These are phyloP conservation scores for Tyrophagus putrescentiae DNA, from an alignment of 1,140 invertebrate genomes.

Conservation along the genomic window DNA sequence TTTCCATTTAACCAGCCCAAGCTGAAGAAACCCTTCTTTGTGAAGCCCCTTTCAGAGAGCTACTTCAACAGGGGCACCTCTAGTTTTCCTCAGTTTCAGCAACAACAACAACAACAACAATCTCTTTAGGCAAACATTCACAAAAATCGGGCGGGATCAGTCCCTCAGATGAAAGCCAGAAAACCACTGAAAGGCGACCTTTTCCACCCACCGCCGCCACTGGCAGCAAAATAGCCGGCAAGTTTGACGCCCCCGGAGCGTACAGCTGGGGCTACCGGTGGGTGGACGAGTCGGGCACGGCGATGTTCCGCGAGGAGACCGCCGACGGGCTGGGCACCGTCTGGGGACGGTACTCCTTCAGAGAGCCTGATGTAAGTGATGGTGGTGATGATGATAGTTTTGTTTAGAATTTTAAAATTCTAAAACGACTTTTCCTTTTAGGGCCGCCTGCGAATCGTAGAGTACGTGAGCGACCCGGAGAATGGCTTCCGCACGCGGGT, in stretches of 20 bases:
- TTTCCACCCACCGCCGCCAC: too few relatives aligned
- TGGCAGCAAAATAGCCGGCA: too few relatives aligned
- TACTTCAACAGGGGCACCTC: too few relatives aligned
- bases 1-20: too few relatives aligned
- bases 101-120: too few relatives aligned
- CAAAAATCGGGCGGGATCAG: too few relatives aligned
- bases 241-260: constrained; percentile 7
- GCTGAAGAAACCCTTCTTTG: too few relatives aligned
- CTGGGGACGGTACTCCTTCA: constrained; percentile 1
- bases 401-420: neutral
- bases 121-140: too few relatives aligned
- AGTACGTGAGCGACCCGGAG: constrained; percentile 26
- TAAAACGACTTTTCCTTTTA: constrained; percentile 14
- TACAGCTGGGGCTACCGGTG: constrained; percentile 6
- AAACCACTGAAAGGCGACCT: too few relatives aligned
- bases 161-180: too few relatives aligned
- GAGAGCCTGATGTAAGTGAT: neutral
- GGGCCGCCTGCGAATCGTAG: constrained; percentile 23
- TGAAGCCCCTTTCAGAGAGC: too few relatives aligned
- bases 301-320: constrained; percentile 11
- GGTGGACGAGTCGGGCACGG: constrained; percentile 4
- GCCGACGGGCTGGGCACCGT: constrained; percentile 6
- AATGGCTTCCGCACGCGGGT: constrained; percentile 26
- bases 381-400: neutral
- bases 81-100: too few relatives aligned